A percentile compares a stretch with the other conserved stretches of the same genome.
These are phyloP conservation scores for Trichonephila inaurata DNA, from an alignment of 1,140 invertebrate species.

Conservation along the genomic window DNA sequence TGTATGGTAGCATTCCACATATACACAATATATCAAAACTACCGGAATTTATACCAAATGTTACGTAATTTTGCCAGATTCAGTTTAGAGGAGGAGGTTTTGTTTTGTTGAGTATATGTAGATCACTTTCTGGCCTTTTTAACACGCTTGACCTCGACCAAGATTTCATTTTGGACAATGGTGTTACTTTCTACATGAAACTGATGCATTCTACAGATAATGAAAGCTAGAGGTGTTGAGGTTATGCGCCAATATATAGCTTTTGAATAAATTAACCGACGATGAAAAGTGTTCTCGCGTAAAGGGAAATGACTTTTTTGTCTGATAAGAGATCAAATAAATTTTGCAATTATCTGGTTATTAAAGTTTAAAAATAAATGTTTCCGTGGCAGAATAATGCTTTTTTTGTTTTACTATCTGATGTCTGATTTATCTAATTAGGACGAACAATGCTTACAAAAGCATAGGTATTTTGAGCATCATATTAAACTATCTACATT, in stretches of 20 bases:
- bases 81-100: not conserved
- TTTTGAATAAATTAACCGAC: slow-evolving; percentile 10
- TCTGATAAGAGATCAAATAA: not conserved
- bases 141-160: slow-evolving; percentile 15
- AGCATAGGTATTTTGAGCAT: not conserved
- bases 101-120: not conserved
- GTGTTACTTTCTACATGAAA: slow-evolving; percentile 43
- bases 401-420: not conserved
- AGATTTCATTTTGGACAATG: not conserved
- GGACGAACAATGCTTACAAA: not conserved
- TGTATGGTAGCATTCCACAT: no score
- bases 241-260: slow-evolving; percentile 16
- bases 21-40: not conserved
- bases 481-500: not conserved
- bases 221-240: slow-evolving; percentile 27
- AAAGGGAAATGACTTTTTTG: not conserved
- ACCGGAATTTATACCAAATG: not conserved
- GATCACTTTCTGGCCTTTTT: not conserved
- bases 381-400: slow-evolving; percentile 17
- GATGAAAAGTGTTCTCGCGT: not conserved
- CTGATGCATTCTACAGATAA: slow-evolving; percentile 14
- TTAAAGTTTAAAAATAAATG: slow-evolving; percentile 36
- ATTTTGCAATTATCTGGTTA: slow-evolving; percentile 20
- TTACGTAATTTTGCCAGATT: not conserved
- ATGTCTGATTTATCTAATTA: slow-evolving; percentile 16